Percentiles rank a stretch among this genome's conserved stretches.
These are phyloP conservation scores for Apodemus agrarius DNA, from an alignment of 2,797 vertebrate genomes.

Conservation along the genomic window DNA sequence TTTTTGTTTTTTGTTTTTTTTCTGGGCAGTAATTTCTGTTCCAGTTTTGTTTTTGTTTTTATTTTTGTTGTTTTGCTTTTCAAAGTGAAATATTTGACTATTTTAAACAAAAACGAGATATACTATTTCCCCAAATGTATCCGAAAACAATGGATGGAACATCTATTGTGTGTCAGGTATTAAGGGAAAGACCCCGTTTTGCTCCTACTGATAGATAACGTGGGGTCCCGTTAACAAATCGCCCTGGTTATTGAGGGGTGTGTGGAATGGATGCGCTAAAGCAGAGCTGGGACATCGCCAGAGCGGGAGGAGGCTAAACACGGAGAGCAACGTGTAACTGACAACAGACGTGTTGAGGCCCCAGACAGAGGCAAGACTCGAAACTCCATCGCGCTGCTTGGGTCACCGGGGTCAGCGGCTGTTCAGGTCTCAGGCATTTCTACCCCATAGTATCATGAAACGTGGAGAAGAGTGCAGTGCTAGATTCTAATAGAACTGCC, in stretches of 20 bases:
- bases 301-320: neutral
- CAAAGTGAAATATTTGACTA: neutral
- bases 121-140: neutral
- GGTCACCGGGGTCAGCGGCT: neutral
- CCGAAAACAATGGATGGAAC: neutral
- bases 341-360: neutral
- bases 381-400: neutral
- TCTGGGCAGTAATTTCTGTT: neutral
- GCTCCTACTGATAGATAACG: neutral
- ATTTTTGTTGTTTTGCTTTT: neutral
- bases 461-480: neutral
- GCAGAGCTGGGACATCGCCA: neutral
- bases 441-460: neutral
- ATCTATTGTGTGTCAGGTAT: neutral
- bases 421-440: neutral
- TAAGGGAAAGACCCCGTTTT: neutral
- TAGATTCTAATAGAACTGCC: neutral
- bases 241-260: neutral
- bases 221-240: neutral
- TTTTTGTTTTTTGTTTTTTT: no score
- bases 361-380: neutral
- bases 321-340: neutral
- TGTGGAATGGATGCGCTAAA: neutral
- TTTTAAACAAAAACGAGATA: conserved; percentile 27
- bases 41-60: neutral